Base-by-base conservation (phyloP, 2,888 invertebrate genomes). In the Timema podura region DNA sequence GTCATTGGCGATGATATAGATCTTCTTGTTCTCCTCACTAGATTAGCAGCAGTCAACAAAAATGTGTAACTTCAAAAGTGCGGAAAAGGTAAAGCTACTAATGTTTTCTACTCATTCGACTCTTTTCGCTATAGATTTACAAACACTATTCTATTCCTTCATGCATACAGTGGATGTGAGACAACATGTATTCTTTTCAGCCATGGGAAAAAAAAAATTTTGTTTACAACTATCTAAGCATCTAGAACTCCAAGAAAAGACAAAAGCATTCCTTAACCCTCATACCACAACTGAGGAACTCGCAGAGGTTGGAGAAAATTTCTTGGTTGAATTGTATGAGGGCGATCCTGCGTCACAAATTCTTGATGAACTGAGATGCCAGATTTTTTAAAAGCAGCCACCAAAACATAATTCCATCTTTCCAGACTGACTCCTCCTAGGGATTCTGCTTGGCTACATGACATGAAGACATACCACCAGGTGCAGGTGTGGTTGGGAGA, bases 21-120 rank as follows among this genome's bases (percentile, higher is more conserved):
- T 54, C 9, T 54, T 54, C 7, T 13, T 30, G 9, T 54, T 15
- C 54, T 54, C 16, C 54, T 54, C 54, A 54, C 5, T 11, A 6
- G 54, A 54, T 13, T 54, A 54, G 9, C n/a, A 13, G 54, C 11
- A 13, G 54, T 13, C 7, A 54, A 54, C 6, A 1, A 11, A 7
- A 54, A 54, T 54, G 54, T 54, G n/a, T 54, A 54, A 5, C n/a
- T 54, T 16, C n/a, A 54, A 13, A 13, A 54, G 54, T 54, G 54
- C n/a, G 54, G 30, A 30, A 30, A 54, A 54, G 54, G 54, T 54
- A 54, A 7, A 54, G n/a, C 7, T 54, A 2, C 54, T 11, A 6
- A 54, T 54, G n/a, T 54, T 54, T 54, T 54, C 54, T 54, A 54
- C 54, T 54, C n/a, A 54, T 5, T 11, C 54, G 2, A 54, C 54